These are phyloP conservation scores for Bradysia coprophila DNA, from an alignment of 1,140 invertebrate species.

Conservation along the genomic window DNA sequence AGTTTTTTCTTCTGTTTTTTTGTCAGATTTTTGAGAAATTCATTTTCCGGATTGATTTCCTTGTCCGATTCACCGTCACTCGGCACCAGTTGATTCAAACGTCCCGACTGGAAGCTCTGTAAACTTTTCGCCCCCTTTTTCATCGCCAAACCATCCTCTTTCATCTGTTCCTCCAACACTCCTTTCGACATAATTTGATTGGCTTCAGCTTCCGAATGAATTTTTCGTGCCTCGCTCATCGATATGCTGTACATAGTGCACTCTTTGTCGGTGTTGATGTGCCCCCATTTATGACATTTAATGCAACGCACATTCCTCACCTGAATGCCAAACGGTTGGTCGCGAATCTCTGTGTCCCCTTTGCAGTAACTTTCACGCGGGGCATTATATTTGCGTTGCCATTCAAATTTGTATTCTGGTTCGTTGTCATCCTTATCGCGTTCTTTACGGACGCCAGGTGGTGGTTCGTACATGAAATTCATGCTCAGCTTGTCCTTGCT, in stretches of 20 bases:
- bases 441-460: slow-evolving; percentile 85
- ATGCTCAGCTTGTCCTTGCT: slow-evolving; percentile 97
- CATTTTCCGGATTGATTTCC: slow-evolving; percentile 38
- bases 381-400: slow-evolving; percentile 98
- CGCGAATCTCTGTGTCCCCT: slow-evolving; percentile 86
- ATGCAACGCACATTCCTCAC: slow-evolving; percentile 95
- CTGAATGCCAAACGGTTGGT: slow-evolving; percentile 98
- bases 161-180: slow-evolving; percentile 73
- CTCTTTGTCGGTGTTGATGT: slow-evolving; percentile 94
- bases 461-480: slow-evolving; percentile 99
- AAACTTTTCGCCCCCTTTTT: slow-evolving; percentile 50
- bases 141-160: slow-evolving; percentile 75
- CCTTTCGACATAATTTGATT: slow-evolving; percentile 41
- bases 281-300: slow-evolving; percentile 98
- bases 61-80: slow-evolving; percentile 38
- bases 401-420: slow-evolving; percentile 97
- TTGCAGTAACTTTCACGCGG: slow-evolving; percentile 94
- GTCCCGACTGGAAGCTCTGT: slow-evolving; percentile 15
- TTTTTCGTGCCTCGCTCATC: slow-evolving; percentile 39
- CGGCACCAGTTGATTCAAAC: slow-evolving; percentile 23
- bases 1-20: slow-evolving; percentile 82
- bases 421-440: slow-evolving; percentile 82
- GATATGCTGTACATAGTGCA: slow-evolving; percentile 84
- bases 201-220: slow-evolving; percentile 30
- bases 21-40: slow-evolving; percentile 64